phyloP scores from a whole-genome alignment of 2,113 vertebrate species.

The Hylia prasina region DNA sequence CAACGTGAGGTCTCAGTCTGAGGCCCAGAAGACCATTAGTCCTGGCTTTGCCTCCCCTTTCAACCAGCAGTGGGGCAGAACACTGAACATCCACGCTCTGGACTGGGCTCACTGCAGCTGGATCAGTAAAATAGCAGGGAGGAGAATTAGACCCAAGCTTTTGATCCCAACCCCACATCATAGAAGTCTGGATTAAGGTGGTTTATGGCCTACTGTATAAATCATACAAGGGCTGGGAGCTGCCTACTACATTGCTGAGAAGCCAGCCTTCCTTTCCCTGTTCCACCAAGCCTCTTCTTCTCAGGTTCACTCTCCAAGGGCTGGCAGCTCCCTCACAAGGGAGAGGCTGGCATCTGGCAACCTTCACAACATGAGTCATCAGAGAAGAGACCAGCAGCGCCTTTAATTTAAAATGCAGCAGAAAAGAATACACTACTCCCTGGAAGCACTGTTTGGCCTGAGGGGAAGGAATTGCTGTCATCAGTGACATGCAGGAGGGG shows the following conservation, averaged over 20 bases:
- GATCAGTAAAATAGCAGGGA: not conserved
- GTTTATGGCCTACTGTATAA: not conserved
- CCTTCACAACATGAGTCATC: not conserved
- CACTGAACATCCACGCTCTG: not conserved
- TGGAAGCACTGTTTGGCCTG: not conserved
- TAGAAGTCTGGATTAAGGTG: not conserved
- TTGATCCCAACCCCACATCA: not conserved
- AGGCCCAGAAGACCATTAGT: not conserved
- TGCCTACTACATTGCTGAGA: not conserved
- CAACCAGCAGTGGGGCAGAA: not conserved
- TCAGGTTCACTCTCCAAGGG: not conserved
- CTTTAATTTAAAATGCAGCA: not conserved
- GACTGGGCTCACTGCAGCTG: not conserved
- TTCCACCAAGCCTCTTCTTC: not conserved
- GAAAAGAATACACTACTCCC: not conserved
- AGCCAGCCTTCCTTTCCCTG: not conserved
- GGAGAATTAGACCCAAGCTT: not conserved
- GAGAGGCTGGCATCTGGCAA: not conserved
- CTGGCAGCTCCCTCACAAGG: not conserved
- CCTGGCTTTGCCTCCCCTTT: not conserved
- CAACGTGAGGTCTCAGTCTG: rapidly evolving
- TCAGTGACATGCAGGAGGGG: not conserved
- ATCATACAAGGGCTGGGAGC: not conserved
- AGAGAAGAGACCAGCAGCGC: not conserved
- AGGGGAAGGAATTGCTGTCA: not conserved